Evolutionary conservation across 2,888 invertebrate species (phyloP), one percentile per base, ranked within the genome.

Genomic region (Escarpia spicata): DNA sequence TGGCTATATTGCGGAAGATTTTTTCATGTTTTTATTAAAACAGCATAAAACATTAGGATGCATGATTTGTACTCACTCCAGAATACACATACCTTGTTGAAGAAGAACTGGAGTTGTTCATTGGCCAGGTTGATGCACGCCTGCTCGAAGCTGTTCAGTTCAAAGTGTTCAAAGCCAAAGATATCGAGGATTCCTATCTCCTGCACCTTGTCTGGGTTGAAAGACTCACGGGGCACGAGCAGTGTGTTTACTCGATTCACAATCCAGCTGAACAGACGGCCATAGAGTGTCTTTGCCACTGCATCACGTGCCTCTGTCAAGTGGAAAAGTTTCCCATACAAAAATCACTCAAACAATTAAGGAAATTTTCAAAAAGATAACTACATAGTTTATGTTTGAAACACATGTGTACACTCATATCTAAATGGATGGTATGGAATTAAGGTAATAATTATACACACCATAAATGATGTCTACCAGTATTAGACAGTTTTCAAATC

Each of bases 221-320:
- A 92, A 31, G 60, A 92, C 93, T 95, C 94, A 43, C 94, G 92
- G 10, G 95, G 95, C 0, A 95, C 97, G 93, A 97, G 95, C 75
- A 97, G 96, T 93, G 95, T 95, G 95, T 97, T 97, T 93, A 97
- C 96, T 94, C 97, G 96, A 94, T 96, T 96, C 91, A 97, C 97
- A 92, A 97, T 96, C 97, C 97, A 97, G 92, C 96, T 96, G 96
- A 97, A 97, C 94, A 97, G 94, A 9, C 97, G 96, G 4, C 96
- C 96, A 95, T 97, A 97, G 91, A 97, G 94, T 92, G 96, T 96
- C 95, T 97, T 97, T 31, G 97, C 96, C 94, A 97, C 95, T 91
- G 97, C 97, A 95, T 96, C 96, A 92, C 96, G 93, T 0, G 96
- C 95, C 94, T 96, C 96, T 96, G 94, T 58, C 92, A 93, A 75